Evolutionary conservation across 2,113 vertebrate species (phyloP), one percentile per base, ranked within the genome.

Genomic region (Furnarius figulus): DNA sequence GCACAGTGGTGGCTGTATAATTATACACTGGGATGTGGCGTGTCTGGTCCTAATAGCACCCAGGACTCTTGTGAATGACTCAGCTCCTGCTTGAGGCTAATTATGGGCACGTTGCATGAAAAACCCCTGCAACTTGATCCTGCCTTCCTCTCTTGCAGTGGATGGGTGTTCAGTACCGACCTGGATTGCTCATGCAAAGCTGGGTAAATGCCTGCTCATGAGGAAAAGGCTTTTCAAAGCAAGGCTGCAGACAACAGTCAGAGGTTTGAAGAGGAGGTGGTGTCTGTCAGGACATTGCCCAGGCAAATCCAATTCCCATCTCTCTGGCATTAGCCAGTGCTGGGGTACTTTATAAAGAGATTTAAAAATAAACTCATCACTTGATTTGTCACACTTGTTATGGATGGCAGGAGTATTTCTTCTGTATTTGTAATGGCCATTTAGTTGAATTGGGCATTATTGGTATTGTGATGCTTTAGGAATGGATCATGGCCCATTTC

Each of bases 41-140:
- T 96, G 95, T 96, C 95, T 97, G 89, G 46, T 87, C 80, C 73
- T 97, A 96, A 96, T 90, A 91, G 97, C 85, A 81, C 93, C 68
- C 11, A 0, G 82, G 89, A 87, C 94, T 96, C 89, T 74, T 86
- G 76, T 30, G 84, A 85, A 75, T 97, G 96, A 97, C 90, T 97
- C 96, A 97, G 85, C 82, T 2, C 0, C 75, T 77, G 76, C 91
- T 89, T 52, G 74, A 81, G 91, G 92, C 96, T 89, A 81, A 93
- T 95, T 95, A 81, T 93, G 95, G 93, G 82, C 90, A 96, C 62
- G 74, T 87, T 94, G 74, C 66, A 87, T 27, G 16, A 66, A 95
- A 89, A 93, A 80, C 1, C 49, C 62, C 70, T 7, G 0, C 66
- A 76, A 77, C 71, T 40, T 55, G 89, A 49, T 96, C 91, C 76